Evolutionary conservation across 2,113 vertebrate species (phyloP), one percentile per base, ranked within the genome.

Genomic region (Indri indri): DNA sequence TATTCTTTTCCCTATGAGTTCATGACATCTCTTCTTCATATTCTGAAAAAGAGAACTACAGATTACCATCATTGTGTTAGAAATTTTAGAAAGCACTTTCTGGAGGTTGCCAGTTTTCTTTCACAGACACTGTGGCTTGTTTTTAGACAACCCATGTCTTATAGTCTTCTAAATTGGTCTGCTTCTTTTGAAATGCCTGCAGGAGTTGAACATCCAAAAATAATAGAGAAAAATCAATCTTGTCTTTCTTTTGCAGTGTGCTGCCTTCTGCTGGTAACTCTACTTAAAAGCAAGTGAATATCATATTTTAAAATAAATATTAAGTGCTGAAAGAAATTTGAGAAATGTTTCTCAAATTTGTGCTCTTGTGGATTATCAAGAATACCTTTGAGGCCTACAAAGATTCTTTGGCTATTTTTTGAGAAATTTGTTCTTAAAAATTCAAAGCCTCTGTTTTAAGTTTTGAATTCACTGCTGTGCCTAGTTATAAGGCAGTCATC

Each of bases 261-360:
- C 40, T 93, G 68, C 40, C 65, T 71, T 96, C 61, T 91, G 42
- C 54, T 97, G 90, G 79, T 77, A 96, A 74, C 22, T 92, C 12
- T 65, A 42, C 63, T 89, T 59, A 94, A 93, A 22, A 81, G 45
- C 52, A 87, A 88, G 23, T n/a, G 12, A 34, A 32, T 66, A 52
- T 80, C 52, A 5, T 25, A 71, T 37, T 77, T n/a, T 68, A 50
- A 97, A 87, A 94, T 59, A 92, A 88, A 57, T 52, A 61, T 8
- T 27, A 73, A 94, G 79, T 40, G 23, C 34, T 76, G 32, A 88
- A 84, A 88, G 34, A 16, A 84, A 80, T 68, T 76, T 54, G 59
- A 83, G 5, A 89, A 96, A 70, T 23, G 5, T 40, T 77, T 95
- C 45, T 97, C 14, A 76, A 34, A 83, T 84, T 30, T 92, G 4